These are phyloP conservation scores for Labeo calbasu DNA, from an alignment of 2,797 vertebrate species.

Conservation along the genomic window DNA sequence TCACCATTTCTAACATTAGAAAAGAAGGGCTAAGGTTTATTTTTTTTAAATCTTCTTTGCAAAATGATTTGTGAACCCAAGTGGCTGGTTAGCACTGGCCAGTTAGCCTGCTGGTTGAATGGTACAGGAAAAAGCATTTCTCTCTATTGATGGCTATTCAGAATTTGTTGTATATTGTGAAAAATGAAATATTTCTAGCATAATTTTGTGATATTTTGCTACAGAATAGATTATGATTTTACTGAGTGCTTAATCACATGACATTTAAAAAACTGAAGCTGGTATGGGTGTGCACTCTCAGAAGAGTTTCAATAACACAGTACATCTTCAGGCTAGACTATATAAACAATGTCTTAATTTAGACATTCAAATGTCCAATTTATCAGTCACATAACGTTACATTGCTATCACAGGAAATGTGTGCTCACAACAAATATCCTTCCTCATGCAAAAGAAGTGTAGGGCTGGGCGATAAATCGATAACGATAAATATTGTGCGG, in stretches of 20 bases:
- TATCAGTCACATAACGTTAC: background rate
- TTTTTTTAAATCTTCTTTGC: background rate
- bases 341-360: background rate
- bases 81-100: background rate
- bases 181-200: too few species aligned
- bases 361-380: background rate
- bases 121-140: background rate
- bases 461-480: too few species aligned
- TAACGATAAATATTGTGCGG: too few species aligned
- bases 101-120: background rate
- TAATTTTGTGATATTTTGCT: background rate
- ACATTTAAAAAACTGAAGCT: background rate
- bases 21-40: background rate
- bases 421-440: conserved; percentile 9
- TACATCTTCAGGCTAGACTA: conserved; percentile 15
- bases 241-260: background rate
- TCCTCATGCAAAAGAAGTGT: background rate
- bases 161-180: background rate
- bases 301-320: conserved; percentile 46
- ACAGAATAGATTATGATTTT: background rate
- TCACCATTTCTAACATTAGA: background rate
- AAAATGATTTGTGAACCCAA: background rate
- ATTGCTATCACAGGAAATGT: conserved; percentile 2
- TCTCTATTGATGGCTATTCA: background rate
- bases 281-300: conserved; percentile 23